A percentile compares a stretch with the other conserved stretches of the same genome.
phyloP scores from a whole-genome alignment of 1,140 invertebrate genomes.

The Thereuonema tuberculata region DNA sequence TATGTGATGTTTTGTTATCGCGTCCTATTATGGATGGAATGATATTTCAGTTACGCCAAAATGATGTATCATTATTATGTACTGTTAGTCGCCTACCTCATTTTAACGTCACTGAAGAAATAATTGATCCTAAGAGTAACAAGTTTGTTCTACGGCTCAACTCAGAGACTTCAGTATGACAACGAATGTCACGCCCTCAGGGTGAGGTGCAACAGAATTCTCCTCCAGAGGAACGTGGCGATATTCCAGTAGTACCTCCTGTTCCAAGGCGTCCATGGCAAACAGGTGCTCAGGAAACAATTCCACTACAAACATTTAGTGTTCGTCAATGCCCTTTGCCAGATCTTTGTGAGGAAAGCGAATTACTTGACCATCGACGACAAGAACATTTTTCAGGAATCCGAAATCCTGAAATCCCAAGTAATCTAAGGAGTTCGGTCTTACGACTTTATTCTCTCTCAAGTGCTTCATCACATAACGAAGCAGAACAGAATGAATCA shows the following conservation, averaged over 20 bases:
- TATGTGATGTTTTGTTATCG: slow-evolving; percentile 78
- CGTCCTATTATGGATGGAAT: slow-evolving; percentile 59
- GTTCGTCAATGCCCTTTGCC: neutral
- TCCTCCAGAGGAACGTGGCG: neutral
- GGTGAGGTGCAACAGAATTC: neutral
- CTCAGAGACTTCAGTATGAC: slow-evolving; percentile 87
- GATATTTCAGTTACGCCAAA: slow-evolving; percentile 79
- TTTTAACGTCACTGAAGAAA: slow-evolving; percentile 86
- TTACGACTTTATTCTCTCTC: neutral
- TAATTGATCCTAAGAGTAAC: slow-evolving; percentile 88
- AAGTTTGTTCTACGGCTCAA: slow-evolving; percentile 87
- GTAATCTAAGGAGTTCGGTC: too few relatives aligned
- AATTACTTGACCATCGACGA: too few relatives aligned
- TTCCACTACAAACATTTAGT: neutral
- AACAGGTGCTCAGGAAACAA: neutral
- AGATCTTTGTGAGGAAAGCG: too few relatives aligned
- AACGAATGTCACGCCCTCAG: neutral
- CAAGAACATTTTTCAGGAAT: neutral
- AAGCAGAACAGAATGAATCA: too few relatives aligned
- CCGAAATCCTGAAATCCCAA: neutral
- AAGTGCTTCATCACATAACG: neutral
- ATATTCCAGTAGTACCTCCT: neutral
- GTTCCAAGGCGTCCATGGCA: neutral
- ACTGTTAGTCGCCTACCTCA: slow-evolving; percentile 71
- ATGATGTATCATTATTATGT: slow-evolving; percentile 82